phyloP scores from a whole-genome alignment of 2,888 invertebrate species.

The Oeneis ivallda region DNA sequence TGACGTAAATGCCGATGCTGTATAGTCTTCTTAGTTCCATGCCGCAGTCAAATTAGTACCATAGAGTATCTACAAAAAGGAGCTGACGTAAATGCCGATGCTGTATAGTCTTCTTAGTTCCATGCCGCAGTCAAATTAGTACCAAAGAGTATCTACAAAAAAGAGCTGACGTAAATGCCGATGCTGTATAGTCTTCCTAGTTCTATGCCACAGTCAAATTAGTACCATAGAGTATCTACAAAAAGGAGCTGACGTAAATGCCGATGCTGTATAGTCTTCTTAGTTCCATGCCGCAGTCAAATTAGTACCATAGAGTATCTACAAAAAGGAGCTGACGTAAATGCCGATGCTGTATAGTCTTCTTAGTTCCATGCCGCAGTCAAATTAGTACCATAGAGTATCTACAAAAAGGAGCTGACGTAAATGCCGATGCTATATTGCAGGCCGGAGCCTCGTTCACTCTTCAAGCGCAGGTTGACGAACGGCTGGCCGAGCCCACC shows the following conservation, averaged over 20 bases:
- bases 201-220: too few relatives aligned
- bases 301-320: too few relatives aligned
- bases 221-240: too few relatives aligned
- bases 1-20: too few relatives aligned
- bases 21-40: too few relatives aligned
- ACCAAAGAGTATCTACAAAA: conserved; percentile 33
- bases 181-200: conserved; percentile 63
- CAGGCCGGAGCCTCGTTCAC: conserved; percentile 62
- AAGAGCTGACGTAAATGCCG: conserved; percentile 58
- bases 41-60: too few relatives aligned
- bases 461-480: conserved; percentile 69
- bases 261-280: conserved; percentile 64
- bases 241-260: conserved; percentile 56
- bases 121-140: too few relatives aligned
- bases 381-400: not conserved
- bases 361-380: too few relatives aligned
- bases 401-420: conserved; percentile 43
- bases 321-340: conserved; percentile 53
- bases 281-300: too few relatives aligned
- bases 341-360: conserved; percentile 65
- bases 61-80: too few relatives aligned
- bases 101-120: too few relatives aligned
- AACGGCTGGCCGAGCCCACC: conserved; percentile 66
- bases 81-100: conserved; percentile 59
- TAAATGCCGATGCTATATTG: conserved; percentile 66